A percentile compares a stretch with the other conserved stretches of the same genome.
phyloP scores from a whole-genome alignment of 2,797 vertebrate genomes.

The Peromyscus nudipes region DNA sequence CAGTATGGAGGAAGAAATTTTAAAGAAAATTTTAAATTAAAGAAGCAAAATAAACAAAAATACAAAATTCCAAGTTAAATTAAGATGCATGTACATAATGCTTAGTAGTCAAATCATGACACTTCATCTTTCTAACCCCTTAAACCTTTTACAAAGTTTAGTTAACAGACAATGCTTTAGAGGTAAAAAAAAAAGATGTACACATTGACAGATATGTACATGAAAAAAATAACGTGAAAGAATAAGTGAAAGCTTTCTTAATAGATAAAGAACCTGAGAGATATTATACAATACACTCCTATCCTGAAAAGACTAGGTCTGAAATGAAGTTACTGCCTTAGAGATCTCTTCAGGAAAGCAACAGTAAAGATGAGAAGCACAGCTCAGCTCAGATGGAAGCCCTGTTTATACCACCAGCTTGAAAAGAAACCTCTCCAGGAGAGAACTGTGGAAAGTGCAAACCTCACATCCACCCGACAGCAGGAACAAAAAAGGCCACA shows the following conservation, averaged over 20 bases:
- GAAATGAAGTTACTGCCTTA: neutral
- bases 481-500: neutral
- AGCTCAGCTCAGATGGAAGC: neutral
- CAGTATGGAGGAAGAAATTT: neutral
- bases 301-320: neutral
- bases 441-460: neutral
- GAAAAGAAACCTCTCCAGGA: neutral
- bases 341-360: neutral
- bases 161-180: too few species aligned
- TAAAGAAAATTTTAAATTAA: neutral
- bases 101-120: neutral
- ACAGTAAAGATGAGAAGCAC: neutral
- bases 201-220: neutral
- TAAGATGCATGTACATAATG: neutral
- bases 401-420: neutral
- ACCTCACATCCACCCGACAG: neutral
- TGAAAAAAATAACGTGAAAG: neutral
- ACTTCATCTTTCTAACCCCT: neutral
- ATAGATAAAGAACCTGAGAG: neutral
- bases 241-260: neutral
- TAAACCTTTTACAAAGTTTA: neutral
- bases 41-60: neutral
- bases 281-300: neutral
- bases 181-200: too few species aligned
- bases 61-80: neutral